Percentiles rank a stretch among this genome's conserved stretches.
Conservation (phyloP, 1,140 invertebrate genomes). For the Danaus plexippus region DNA sequence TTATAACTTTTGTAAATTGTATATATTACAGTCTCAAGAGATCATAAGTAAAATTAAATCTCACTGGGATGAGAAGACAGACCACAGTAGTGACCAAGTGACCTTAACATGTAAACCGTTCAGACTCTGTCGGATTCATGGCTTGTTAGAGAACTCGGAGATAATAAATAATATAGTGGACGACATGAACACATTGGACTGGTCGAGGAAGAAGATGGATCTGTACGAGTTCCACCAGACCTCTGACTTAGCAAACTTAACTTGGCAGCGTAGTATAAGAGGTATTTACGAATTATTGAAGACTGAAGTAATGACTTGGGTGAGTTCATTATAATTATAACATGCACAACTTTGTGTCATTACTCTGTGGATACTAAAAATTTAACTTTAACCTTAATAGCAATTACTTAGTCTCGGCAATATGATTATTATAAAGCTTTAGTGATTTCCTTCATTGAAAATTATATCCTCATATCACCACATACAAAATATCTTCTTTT, state of each 20-base stretch:
- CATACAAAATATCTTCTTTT: too few relatives aligned
- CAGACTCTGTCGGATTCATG: slow-evolving; percentile 72
- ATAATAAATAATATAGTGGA: slow-evolving; percentile 74
- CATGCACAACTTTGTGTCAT: too few relatives aligned
- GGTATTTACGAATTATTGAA: slow-evolving; percentile 73
- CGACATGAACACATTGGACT: slow-evolving; percentile 77
- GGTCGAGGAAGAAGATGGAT: slow-evolving; percentile 77
- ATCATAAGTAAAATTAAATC: slow-evolving; percentile 43
- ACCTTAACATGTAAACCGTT: slow-evolving; percentile 55
- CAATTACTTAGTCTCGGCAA: neutral
- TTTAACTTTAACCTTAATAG: neutral
- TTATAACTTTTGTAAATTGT: too few relatives aligned
- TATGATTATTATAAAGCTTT: too few relatives aligned
- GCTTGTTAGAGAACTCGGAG: slow-evolving; percentile 71
- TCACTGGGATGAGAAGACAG: slow-evolving; percentile 48
- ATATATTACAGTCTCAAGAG: slow-evolving; percentile 44
- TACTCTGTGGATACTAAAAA: too few relatives aligned
- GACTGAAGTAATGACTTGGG: slow-evolving; percentile 74
- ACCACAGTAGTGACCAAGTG: slow-evolving; percentile 35
- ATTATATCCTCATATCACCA: too few relatives aligned
- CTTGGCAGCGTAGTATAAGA: slow-evolving; percentile 70
- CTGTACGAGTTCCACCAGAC: slow-evolving; percentile 82
- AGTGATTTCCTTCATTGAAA: too few relatives aligned
- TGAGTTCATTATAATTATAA: slow-evolving; percentile 23
- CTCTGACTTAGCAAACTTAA: slow-evolving; percentile 74